Base-by-base conservation (phyloP, 2,888 invertebrate species). In the Selenia dentaria region DNA sequence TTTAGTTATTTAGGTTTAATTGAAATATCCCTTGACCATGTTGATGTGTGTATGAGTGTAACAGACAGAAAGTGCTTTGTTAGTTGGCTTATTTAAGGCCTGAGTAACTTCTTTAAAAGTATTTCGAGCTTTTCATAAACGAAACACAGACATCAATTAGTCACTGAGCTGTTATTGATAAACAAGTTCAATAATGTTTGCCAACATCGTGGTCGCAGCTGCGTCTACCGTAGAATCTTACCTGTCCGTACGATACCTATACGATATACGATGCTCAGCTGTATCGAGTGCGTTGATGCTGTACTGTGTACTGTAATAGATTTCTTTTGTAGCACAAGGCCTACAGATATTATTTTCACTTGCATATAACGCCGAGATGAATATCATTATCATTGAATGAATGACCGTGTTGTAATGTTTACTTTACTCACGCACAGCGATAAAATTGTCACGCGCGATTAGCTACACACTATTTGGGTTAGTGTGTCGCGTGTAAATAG, bases 361-460 rank as follows among this genome's bases (percentile, higher is more conserved):
- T 13, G 22, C 33, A 26, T 24, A 38, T 24, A 33, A 13, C 12
- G 9, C 12, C 29, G 36, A 9, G 11, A 12, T 27, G 36, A 36
- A 32, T 52, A 49, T 54, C 25, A 44, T 54, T 54, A 54, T 46
- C 38, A 45, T 49, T 33, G 44, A 54, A 50, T 47, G 38, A 51
- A 39, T 34, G 47, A 37, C 28, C 37, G 48, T 53, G 31, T 40
- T 31, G 46, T 27, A 59, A 64, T 71, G 64, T 67, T 68, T 66
- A 66, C 63, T 62, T n/a, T n/a, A n/a, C n/a, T n/a, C n/a, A n/a
- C n/a, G n/a, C 74, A 74, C 74, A 2, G 72, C 74, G 58, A 68
- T 70, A 67, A 67, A 67, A 59, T 72, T 80, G 82, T 79, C 78
- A 76, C 76, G 83, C 81, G 72, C 78, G 79, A 84, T 83, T 78